These are phyloP conservation scores for Zaprionus nigranus DNA, from an alignment of 1,140 invertebrate genomes.

Conservation along the genomic window DNA sequence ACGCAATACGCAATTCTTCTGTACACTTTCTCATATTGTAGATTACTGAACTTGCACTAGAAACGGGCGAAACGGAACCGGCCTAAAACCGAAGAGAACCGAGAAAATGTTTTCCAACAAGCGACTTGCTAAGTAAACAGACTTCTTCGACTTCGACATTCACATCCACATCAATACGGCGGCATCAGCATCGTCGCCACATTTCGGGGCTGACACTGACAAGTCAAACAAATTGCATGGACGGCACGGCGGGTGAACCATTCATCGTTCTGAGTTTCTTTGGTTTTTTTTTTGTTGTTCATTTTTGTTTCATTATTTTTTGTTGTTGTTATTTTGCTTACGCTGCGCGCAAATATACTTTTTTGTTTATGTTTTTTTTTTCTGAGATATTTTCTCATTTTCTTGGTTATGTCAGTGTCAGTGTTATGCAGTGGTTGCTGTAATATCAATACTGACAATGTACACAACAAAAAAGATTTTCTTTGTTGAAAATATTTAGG, in stretches of 20 bases:
- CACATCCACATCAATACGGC: conserved; percentile 18
- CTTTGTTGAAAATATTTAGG: neutral
- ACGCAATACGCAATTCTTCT: conserved; percentile 24
- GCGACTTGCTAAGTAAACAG: conserved; percentile 54
- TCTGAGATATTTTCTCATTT: conserved; percentile 23
- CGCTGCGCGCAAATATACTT: conserved; percentile 22
- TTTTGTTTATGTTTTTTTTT: conserved; percentile 30
- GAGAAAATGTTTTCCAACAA: conserved; percentile 29
- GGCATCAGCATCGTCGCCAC: conserved; percentile 26
- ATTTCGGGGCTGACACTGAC: conserved; percentile 52
- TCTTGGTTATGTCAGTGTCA: conserved; percentile 45
- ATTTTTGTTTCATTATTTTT: conserved; percentile 24
- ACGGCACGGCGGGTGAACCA: conserved; percentile 16
- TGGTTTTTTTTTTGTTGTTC: conserved; percentile 19
- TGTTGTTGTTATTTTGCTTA: conserved; percentile 29
- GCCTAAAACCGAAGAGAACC: conserved; percentile 10
- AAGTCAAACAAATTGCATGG: conserved; percentile 61
- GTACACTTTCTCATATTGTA: conserved; percentile 5
- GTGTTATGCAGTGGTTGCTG: conserved; percentile 36
- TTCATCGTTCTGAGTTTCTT: conserved; percentile 43
- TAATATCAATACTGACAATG: conserved; percentile 40
- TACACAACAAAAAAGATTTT: neutral
- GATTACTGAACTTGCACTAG: conserved; percentile 47
- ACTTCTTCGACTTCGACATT: conserved; percentile 23
- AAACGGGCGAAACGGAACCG: conserved; percentile 2